A percentile compares a stretch with the other conserved stretches of the same genome.
phyloP scores from a whole-genome alignment of 2,113 vertebrate species.

The Myiozetetes cayanensis region DNA sequence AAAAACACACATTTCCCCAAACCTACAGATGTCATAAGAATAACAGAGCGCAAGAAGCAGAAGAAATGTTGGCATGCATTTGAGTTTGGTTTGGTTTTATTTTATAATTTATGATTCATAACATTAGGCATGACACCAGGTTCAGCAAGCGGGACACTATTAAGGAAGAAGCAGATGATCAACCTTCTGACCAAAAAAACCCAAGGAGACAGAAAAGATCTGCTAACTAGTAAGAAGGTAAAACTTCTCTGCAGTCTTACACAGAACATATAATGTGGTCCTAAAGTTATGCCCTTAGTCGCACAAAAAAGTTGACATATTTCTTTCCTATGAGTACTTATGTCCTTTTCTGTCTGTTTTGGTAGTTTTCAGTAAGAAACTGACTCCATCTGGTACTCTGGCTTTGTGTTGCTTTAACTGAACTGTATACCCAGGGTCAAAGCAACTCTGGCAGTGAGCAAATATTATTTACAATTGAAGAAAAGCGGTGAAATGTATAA shows the following conservation, averaged over 20 bases:
- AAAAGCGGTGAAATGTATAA: background rate
- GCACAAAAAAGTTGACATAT: background rate
- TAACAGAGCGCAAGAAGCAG: background rate
- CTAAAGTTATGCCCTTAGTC: background rate
- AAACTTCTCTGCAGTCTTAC: background rate
- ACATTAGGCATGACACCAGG: background rate
- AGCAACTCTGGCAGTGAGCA: background rate
- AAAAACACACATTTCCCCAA: background rate
- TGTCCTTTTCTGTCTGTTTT: background rate
- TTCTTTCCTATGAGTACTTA: background rate
- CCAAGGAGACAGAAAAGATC: accelerated
- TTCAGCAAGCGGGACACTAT: background rate
- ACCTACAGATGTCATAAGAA: background rate
- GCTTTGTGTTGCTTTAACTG: background rate
- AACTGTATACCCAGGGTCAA: background rate
- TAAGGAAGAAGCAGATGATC: background rate
- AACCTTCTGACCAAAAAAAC: background rate
- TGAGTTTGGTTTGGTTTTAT: background rate
- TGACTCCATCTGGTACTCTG: background rate
- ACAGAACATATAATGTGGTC: background rate
- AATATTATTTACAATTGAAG: background rate
- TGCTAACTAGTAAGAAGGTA: background rate
- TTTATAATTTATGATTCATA: background rate
- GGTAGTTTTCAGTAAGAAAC: background rate
- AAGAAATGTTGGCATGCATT: background rate